Base-by-base conservation (phyloP, 2,888 invertebrate genomes). In the Saturnia japonica region DNA sequence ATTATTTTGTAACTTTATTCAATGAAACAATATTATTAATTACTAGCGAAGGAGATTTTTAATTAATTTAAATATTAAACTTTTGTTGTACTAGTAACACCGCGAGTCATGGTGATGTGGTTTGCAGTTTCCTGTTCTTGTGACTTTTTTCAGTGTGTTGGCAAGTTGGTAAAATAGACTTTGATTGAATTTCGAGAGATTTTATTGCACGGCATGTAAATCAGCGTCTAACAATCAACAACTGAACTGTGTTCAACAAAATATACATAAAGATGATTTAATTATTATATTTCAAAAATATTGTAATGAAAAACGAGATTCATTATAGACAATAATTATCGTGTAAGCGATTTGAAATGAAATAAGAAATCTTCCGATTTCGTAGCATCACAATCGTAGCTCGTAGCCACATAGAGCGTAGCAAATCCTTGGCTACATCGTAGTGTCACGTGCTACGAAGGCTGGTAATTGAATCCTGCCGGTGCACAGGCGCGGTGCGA, bases 381-480 rank as follows among this genome's bases (percentile, higher is more conserved):
- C 82, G 82, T 83, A 80, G 77, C 79, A 75, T 74, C 75, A 76
- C 76, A 78, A 75, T 74, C 60, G 70, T 74, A 74, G 70, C 73
- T 68, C 78, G 80, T 80, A 81, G 80, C 80, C 73, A 75, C 81
- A n/a, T n/a, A n/a, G n/a, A n/a, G n/a, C n/a, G 82, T 81, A 83
- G 78, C 75, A 70, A 74, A 77, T 76, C 78, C 64, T 75, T 80
- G 81, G 82, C 80, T 74, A 76, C 73, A 71, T 74, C 78, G 83
- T 78, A 79, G 79, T 78, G 80, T 75, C 85, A 84, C 84, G 82
- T 82, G 83, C 85, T 85, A 84, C 85, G 85, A 73, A 88, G 87
- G 88, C 80, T 85, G 84, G 84, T 87, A 85, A 88, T 88, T 86
- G 82, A 83, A 85, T 85, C 81, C 77, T 77, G 78, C 78, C 82